Evolutionary conservation across 2,113 vertebrate species (phyloP).

Genomic region (zebrafish (Danio rerio)): DNA sequence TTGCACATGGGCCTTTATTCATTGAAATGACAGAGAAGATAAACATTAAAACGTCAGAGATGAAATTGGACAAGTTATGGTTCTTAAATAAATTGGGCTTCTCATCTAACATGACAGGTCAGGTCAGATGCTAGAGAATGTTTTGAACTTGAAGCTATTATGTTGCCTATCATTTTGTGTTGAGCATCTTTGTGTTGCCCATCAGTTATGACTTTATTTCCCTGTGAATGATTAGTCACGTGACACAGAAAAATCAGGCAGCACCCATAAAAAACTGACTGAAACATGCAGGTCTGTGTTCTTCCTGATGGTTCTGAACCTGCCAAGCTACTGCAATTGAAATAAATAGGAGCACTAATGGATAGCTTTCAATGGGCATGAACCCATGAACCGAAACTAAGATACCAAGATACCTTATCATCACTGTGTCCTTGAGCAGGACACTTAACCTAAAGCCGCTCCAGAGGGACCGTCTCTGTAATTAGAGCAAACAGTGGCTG

Average conservation of each 20-base stretch:
- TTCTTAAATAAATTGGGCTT: too few relatives aligned
- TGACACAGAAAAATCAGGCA: slow-evolving; percentile 5
- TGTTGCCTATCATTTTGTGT: too few relatives aligned
- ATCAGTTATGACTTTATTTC: slow-evolving; percentile 13
- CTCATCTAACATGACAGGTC: neutral
- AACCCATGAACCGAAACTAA: neutral
- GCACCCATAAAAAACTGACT: neutral
- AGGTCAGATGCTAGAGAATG: neutral
- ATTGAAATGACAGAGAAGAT: too few relatives aligned
- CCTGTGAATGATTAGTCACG: neutral
- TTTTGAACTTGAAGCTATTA: too few relatives aligned
- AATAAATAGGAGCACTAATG: neutral
- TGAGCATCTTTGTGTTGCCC: neutral
- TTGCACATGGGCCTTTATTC: too few relatives aligned
- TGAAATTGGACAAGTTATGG: too few relatives aligned
- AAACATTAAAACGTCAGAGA: too few relatives aligned
- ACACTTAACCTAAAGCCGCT: slow-evolving; percentile 15
- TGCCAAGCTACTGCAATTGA: neutral
- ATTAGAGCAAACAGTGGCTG: slow-evolving; percentile 10
- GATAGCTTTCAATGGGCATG: slow-evolving; percentile 23
- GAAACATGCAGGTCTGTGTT: neutral
- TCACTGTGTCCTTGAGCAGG: slow-evolving; percentile 20
- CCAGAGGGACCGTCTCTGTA: neutral
- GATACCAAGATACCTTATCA: slow-evolving; percentile 14
- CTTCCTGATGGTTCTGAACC: slow-evolving; percentile 2